Evolutionary conservation across 2,888 invertebrate genomes (phyloP).

Genomic region (Eudasyphora cyanicolor): DNA sequence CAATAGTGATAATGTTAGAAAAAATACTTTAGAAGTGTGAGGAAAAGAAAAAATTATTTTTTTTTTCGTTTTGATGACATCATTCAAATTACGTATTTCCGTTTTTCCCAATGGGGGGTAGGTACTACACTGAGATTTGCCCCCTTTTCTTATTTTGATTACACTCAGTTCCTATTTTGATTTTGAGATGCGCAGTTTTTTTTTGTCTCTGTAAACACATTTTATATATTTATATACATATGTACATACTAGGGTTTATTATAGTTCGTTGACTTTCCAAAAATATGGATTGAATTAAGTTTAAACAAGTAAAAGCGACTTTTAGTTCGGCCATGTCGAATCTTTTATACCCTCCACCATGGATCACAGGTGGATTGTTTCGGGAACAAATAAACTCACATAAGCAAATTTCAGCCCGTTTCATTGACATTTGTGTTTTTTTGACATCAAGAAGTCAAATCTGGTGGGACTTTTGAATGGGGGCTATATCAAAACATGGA

Average conservation of each 20-base stretch:
- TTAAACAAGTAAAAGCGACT: no score
- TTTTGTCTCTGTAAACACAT: neutral
- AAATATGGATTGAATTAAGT: neutral
- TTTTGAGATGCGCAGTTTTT: neutral
- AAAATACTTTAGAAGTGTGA: neutral
- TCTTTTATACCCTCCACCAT: no score
- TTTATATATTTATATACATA: no score
- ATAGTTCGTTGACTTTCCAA: neutral
- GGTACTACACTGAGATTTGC: neutral
- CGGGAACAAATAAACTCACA: no score
- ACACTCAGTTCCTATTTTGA: neutral
- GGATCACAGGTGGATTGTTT: no score
- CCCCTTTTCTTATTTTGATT: neutral
- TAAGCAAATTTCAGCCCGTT: no score
- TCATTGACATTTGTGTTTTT: no score
- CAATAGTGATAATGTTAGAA: constrained; percentile 4
- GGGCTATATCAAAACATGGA: no score
- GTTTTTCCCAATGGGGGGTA: neutral
- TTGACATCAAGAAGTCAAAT: no score
- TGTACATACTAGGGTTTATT: neutral
- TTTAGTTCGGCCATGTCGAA: no score
- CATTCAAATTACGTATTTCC: neutral
- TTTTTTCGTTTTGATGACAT: neutral
- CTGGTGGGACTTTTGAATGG: no score
- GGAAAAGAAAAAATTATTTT: neutral